Percentiles rank a stretch among this genome's conserved stretches.
These are phyloP conservation scores for Rhodophaea formosa DNA, from an alignment of 2,888 invertebrate species.

Conservation along the genomic window DNA sequence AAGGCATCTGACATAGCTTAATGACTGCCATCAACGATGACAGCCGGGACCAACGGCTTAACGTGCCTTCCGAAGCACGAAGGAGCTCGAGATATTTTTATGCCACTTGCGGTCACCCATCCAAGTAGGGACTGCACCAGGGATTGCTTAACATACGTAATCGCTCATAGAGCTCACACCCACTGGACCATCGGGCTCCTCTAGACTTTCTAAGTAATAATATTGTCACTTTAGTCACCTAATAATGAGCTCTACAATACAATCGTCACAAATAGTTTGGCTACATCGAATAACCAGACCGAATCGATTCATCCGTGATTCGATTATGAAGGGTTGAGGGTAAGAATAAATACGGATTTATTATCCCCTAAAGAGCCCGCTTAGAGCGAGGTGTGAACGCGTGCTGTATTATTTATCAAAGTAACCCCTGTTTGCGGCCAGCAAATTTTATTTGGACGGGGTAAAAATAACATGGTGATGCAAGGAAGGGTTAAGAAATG, in stretches of 20 bases:
- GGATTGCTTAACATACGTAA: too few relatives aligned
- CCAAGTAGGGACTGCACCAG: too few relatives aligned
- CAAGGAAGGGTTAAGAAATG: constrained; percentile 33
- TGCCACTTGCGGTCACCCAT: too few relatives aligned
- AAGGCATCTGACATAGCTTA: too few relatives aligned
- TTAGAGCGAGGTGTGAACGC: constrained; percentile 75
- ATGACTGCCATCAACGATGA: too few relatives aligned
- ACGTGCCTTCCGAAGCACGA: too few relatives aligned
- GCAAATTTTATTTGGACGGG: constrained; percentile 67
- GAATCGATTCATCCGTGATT: constrained; percentile 74
- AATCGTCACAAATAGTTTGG: constrained; percentile 1
- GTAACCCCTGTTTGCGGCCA: constrained; percentile 59
- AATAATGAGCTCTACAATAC: background rate
- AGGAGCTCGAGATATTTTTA: too few relatives aligned
- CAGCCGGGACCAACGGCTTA: too few relatives aligned
- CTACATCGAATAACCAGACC: constrained; percentile 28
- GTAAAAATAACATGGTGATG: constrained; percentile 62
- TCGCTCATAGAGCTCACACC: too few relatives aligned
- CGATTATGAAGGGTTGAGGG: constrained; percentile 63
- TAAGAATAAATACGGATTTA: constrained; percentile 81
- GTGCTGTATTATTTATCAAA: constrained; percentile 73
- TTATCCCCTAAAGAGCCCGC: constrained; percentile 71
- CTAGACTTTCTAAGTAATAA: too few relatives aligned
- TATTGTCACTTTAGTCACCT: background rate
- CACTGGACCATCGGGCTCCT: too few relatives aligned